Evolutionary conservation across 2,888 invertebrate genomes (phyloP).

Genomic region (Xestoiulus laeticollis): DNA sequence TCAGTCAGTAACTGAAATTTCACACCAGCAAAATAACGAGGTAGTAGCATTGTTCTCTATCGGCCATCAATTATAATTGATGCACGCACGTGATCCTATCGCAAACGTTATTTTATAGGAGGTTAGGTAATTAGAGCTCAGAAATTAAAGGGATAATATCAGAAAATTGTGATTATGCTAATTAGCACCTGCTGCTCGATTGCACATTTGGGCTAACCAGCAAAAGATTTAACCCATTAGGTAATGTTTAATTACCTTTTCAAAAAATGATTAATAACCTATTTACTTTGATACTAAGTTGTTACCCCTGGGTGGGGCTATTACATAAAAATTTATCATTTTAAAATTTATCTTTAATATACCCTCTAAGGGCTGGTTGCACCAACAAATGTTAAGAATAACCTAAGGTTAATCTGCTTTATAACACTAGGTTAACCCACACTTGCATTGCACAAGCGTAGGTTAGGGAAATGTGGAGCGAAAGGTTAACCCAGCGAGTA

Average conservation of each 20-base stretch:
- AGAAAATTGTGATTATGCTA: not conserved
- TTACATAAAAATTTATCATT: not conserved
- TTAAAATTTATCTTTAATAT: too few relatives aligned
- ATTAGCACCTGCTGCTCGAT: not conserved
- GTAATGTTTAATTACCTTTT: too few relatives aligned
- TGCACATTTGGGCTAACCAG: not conserved
- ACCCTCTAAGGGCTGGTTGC: too few relatives aligned
- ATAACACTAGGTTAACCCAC: too few relatives aligned
- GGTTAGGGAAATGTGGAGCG: too few relatives aligned
- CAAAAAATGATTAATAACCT: too few relatives aligned
- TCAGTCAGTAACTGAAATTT: not conserved
- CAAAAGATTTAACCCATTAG: not conserved
- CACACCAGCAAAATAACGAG: not conserved
- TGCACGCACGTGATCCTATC: not conserved
- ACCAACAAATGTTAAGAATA: too few relatives aligned
- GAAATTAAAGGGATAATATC: not conserved
- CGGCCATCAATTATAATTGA: constrained; percentile 19
- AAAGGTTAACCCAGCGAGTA: too few relatives aligned
- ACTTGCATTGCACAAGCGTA: too few relatives aligned
- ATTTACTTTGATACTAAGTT: too few relatives aligned
- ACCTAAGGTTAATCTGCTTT: too few relatives aligned
- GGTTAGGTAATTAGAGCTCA: not conserved
- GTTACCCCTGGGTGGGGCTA: too few relatives aligned
- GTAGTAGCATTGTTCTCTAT: not conserved
- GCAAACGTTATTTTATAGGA: not conserved